Base-by-base conservation (phyloP, 2,888 invertebrate species). In the Cantharis nigra region DNA sequence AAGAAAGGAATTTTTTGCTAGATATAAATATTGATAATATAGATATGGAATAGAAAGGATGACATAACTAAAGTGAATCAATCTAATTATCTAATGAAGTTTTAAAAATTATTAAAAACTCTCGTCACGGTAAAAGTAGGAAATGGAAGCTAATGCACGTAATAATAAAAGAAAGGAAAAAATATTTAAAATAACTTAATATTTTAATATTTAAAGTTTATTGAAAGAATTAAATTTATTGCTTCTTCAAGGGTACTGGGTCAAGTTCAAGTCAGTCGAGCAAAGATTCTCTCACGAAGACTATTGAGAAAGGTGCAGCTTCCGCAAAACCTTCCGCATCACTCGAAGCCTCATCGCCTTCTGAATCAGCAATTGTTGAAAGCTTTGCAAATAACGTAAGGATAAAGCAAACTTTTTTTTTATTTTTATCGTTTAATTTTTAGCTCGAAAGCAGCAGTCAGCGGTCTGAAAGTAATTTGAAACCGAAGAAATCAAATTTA, bases 221-320 rank as follows among this genome's bases (percentile, higher is more conserved):
- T 9, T 49, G 49, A 2, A 49, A n/a, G n/a, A 5, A n/a, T n/a
- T 49, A 49, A 49, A 49, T n/a, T 49, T 49, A n/a, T 49, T 49
- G 49, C 49, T 63, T 63, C 26, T 67, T 77, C 67, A 71, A 77
- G 77, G 71, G 74, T 64, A 67, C 23, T 63, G 85, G 85, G 85
- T 85, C 86, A 86, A 86, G 85, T 85, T 76, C 85, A 64, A 71
- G 70, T 63, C 70, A 76, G 75, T 77, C 81, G 14, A 78, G 74
- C 72, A 82, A 81, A 72, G 80, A 80, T 74, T 71, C 82, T 70
- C 78, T 81, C 83, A 81, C 83, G 83, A 83, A 83, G 79, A 80
- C 71, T 65, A 78, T 82, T 78, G 82, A 83, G 82, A 83, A 80
- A 81, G 79, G 83, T 83, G 83, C 83, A 83, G 83, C 81, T 79